Conservation (phyloP, 1,140 invertebrate genomes). For the Dendrolimus kikuchii region DNA sequence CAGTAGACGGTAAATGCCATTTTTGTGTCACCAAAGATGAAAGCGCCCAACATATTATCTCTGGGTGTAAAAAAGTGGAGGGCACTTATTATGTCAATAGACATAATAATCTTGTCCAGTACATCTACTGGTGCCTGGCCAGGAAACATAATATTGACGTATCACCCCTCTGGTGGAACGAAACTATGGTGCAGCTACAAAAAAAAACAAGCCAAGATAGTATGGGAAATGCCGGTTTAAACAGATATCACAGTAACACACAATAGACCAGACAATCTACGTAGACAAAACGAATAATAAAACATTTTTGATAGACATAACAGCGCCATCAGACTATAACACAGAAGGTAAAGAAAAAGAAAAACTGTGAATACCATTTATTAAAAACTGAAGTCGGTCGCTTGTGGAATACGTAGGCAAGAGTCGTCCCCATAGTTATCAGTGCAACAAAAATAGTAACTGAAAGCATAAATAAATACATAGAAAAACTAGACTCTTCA, state of each 20-base stretch:
- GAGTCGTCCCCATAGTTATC: neutral
- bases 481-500: no score
- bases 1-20: no score
- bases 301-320: no score
- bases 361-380: neutral
- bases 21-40: no score
- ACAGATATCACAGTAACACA: constrained; percentile 1
- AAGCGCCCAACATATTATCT: no score
- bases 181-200: constrained; percentile 8
- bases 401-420: neutral
- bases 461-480: neutral
- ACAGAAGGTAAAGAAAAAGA: neutral
- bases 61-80: neutral
- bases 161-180: constrained; percentile 11
- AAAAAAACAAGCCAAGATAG: neutral
- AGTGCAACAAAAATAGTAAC: neutral
- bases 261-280: constrained; percentile 5
- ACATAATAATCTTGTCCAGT: constrained; percentile 14
- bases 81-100: constrained; percentile 8
- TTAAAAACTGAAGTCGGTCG: neutral
- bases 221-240: constrained; percentile 1
- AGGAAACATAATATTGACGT: constrained; percentile 10
- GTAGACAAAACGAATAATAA: constrained; percentile 3
- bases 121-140: constrained; percentile 11
- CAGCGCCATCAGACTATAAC: constrained; percentile 1